Evolutionary conservation across 2,888 invertebrate species (phyloP).

Genomic region (Tenthredo notha): DNA sequence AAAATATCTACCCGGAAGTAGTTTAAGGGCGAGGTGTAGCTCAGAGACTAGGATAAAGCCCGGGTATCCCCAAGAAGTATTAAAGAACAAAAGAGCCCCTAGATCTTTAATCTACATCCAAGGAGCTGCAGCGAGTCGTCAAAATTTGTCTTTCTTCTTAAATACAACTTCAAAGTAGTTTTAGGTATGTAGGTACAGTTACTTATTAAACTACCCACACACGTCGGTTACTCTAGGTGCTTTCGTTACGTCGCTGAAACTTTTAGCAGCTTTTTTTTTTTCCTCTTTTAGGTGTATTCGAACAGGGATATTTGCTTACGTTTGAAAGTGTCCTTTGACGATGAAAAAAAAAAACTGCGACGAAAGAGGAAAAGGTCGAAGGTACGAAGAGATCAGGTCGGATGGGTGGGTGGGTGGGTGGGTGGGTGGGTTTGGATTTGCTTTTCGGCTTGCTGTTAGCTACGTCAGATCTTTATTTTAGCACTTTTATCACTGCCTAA

Average conservation of each 20-base stretch:
- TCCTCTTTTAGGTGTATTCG: not conserved
- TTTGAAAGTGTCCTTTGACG: conserved; percentile 16
- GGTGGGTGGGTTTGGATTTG: conserved; percentile 18
- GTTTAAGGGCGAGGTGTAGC: conserved; percentile 22
- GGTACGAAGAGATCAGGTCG: conserved; percentile 16
- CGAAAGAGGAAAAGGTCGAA: conserved; percentile 18
- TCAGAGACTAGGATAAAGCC: conserved; percentile 3
- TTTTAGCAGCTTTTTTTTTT: not conserved
- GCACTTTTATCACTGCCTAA: conserved; percentile 36
- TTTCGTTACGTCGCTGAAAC: not conserved
- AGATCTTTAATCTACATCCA: conserved; percentile 43
- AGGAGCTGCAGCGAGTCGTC: not conserved
- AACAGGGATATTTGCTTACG: conserved; percentile 21
- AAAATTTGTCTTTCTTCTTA: conserved; percentile 36
- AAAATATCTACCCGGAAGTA: conserved; percentile 43
- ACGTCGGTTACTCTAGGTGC: not conserved
- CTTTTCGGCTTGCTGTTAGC: conserved; percentile 24
- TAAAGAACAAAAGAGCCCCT: conserved; percentile 34
- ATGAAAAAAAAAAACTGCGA: not conserved
- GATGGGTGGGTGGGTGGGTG: not conserved
- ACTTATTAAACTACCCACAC: conserved; percentile 6
- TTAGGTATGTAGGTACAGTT: not conserved
- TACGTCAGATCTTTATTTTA: conserved; percentile 48
- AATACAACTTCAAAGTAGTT: conserved; percentile 25
- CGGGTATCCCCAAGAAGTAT: not conserved